These are phyloP conservation scores for Harmothoe impar DNA, from an alignment of 2,888 invertebrate genomes.

Conservation along the genomic window DNA sequence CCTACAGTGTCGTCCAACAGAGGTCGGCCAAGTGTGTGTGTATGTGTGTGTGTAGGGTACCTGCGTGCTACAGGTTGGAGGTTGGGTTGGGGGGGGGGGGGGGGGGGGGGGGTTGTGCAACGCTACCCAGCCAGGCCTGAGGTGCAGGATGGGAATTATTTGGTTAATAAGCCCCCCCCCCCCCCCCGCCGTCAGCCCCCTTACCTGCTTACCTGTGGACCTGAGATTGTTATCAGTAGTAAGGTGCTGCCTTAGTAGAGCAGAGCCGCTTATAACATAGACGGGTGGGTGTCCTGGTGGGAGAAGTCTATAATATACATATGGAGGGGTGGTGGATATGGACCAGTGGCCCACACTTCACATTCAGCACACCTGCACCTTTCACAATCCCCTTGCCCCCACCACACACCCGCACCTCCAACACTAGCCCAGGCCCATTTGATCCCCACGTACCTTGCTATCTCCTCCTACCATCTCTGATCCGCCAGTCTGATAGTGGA, in stretches of 20 bases:
- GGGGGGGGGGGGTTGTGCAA: not conserved
- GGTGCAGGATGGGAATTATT: conserved; percentile 40
- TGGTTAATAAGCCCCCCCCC: conserved; percentile 38
- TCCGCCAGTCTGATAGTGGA: not conserved
- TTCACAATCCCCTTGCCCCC: not conserved
- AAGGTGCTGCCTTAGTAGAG: not conserved
- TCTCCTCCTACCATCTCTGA: conserved; percentile 17
- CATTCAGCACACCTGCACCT: conserved; percentile 17
- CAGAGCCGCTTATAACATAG: not conserved
- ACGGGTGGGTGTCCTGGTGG: not conserved
- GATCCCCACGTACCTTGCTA: not conserved
- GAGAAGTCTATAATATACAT: not conserved
- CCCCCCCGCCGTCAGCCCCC: not conserved
- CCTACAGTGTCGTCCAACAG: not conserved
- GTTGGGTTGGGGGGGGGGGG: not conserved
- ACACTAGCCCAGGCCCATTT: conserved; percentile 18
- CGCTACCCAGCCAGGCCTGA: not conserved
- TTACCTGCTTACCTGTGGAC: not conserved
- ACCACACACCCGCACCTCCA: not conserved
- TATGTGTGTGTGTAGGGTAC: not conserved
- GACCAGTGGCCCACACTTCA: not conserved
- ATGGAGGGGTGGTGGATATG: not conserved
- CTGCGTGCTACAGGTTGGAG: not conserved
- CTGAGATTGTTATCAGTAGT: conserved; percentile 25
- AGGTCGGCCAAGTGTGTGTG: not conserved